Percentiles rank a stretch among this genome's conserved stretches.
Evolutionary conservation across 1,140 invertebrate genomes (phyloP).

Genomic region (Limonius californicus): DNA sequence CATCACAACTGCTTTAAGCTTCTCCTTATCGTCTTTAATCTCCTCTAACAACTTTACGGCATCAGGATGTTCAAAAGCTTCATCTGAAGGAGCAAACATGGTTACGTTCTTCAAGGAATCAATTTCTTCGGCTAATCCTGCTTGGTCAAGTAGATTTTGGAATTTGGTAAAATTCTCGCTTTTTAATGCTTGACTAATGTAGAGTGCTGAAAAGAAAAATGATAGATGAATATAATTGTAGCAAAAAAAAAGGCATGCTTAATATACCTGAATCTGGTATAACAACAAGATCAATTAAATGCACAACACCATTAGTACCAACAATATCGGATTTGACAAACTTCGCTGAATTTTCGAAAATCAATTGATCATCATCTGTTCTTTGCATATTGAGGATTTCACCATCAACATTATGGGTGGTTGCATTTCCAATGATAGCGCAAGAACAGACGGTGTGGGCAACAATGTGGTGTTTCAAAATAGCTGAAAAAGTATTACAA

Average conservation of each 20-base stretch:
- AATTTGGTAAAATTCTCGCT: conserved; percentile 52
- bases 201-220: conserved; percentile 40
- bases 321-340: conserved; percentile 51
- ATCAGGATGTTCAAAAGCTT: conserved; percentile 53
- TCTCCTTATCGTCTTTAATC: conserved; percentile 46
- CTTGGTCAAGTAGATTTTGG: conserved; percentile 50
- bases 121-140: conserved; percentile 54
- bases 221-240: neutral
- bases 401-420: conserved; percentile 54
- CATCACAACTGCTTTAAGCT: conserved; percentile 53
- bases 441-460: conserved; percentile 63
- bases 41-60: conserved; percentile 46
- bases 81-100: conserved; percentile 60
- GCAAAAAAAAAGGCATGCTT: no score
- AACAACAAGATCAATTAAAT: conserved; percentile 63
- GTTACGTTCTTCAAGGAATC: conserved; percentile 58
- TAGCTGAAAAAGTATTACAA: conserved; percentile 47
- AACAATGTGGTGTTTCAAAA: conserved; percentile 62
- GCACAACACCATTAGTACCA: conserved; percentile 67
- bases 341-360: conserved; percentile 50
- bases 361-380: conserved; percentile 48
- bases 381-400: conserved; percentile 53
- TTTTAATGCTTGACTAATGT: conserved; percentile 47
- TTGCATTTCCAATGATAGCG: conserved; percentile 54
- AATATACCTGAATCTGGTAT: conserved; percentile 53